These are phyloP conservation scores for Cryptotis parvus DNA, from an alignment of 2,113 vertebrate genomes.

Conservation along the genomic window DNA sequence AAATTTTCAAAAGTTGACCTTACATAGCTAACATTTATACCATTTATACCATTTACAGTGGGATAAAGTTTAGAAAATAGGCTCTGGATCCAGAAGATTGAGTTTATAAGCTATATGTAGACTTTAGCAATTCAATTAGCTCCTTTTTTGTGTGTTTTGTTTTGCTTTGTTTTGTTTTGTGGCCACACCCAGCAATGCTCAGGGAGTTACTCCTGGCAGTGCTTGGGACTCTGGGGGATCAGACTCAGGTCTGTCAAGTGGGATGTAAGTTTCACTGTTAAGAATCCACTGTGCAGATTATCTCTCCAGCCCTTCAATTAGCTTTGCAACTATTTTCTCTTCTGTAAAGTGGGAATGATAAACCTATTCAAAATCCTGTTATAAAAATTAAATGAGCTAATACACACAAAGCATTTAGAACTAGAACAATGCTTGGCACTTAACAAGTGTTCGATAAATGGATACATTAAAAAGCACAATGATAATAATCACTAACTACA, in stretches of 20 bases:
- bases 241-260: too few species aligned
- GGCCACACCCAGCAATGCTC: too few species aligned
- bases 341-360: not conserved
- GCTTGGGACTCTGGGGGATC: too few species aligned
- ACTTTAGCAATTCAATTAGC: not conserved
- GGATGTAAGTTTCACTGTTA: too few species aligned
- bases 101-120: not conserved
- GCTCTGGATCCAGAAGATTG: not conserved
- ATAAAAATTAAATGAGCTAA: constrained; percentile 11
- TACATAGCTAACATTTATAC: too few species aligned
- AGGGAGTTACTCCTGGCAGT: too few species aligned
- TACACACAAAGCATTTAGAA: not conserved
- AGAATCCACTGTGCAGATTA: too few species aligned
- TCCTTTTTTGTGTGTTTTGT: not conserved
- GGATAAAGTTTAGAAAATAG: not conserved
- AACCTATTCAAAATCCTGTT: not conserved
- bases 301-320: too few species aligned
- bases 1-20: not conserved
- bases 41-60: not conserved
- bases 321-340: not conserved
- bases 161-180: too few species aligned
- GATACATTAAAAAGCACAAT: not conserved
- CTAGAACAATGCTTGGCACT: constrained; percentile 3
- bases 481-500: not conserved
- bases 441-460: not conserved